Conservation (phyloP, 2,797 vertebrate species). For the Phylloscopus collybita region DNA sequence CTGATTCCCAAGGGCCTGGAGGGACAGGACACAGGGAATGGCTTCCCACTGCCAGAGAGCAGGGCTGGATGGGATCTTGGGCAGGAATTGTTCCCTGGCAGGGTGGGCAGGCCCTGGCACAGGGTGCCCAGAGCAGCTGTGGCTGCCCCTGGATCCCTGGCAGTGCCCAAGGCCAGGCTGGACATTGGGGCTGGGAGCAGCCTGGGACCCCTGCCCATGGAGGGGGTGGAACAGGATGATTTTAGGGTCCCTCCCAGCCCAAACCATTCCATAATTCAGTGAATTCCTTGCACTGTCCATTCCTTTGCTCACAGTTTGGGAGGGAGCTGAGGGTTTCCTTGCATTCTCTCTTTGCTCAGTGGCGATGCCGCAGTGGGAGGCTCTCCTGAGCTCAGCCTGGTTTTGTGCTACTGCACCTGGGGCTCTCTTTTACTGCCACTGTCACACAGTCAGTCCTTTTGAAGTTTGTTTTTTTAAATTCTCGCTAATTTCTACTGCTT, state of each 20-base stretch:
- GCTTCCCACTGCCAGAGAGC: not conserved
- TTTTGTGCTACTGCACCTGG: not conserved
- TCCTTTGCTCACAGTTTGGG: not conserved
- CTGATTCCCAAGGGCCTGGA: not conserved
- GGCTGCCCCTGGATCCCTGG: not conserved
- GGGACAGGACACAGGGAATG: not conserved
- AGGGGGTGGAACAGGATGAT: rapidly evolving
- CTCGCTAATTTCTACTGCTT: not conserved
- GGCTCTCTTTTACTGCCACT: not conserved
- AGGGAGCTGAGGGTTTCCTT: not conserved
- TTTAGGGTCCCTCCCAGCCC: not conserved
- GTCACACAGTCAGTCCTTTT: not conserved
- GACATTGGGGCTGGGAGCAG: rapidly evolving
- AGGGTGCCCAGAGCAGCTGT: not conserved
- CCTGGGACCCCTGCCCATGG: not conserved
- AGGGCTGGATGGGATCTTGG: rapidly evolving
- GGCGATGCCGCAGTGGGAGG: not conserved
- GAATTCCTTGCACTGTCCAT: not conserved
- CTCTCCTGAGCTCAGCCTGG: not conserved
- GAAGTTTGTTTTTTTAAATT: not conserved
- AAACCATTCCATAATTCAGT: not conserved
- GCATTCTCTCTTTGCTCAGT: not conserved
- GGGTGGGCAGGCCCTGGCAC: not conserved
- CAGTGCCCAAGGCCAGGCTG: rapidly evolving
- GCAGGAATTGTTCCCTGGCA: rapidly evolving